Conservation (phyloP, 2,888 invertebrate genomes). For the Drosophila prolongata region DNA sequence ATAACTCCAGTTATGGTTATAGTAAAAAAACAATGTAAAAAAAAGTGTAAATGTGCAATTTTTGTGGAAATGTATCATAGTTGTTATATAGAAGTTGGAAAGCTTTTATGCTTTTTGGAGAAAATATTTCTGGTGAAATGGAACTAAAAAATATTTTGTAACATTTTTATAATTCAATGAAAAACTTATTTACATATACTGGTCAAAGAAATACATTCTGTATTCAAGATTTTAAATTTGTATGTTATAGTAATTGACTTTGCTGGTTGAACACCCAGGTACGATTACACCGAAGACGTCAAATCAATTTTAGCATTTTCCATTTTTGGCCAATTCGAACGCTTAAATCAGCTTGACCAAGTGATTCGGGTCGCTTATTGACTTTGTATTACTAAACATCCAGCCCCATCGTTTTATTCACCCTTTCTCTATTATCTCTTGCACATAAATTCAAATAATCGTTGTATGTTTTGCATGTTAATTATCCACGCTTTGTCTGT, state of each 20-base stretch:
- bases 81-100: too few species aligned
- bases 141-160: too few species aligned
- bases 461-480: conserved; percentile 74
- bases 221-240: too few species aligned
- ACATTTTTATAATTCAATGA: too few species aligned
- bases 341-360: conserved; percentile 11
- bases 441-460: conserved; percentile 63
- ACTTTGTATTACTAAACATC: conserved; percentile 16
- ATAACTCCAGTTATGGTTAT: background rate
- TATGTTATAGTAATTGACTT: background rate
- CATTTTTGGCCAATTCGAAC: background rate
- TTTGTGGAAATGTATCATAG: background rate
- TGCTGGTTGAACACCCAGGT: background rate
- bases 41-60: background rate
- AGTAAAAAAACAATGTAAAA: background rate
- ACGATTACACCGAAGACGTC: background rate
- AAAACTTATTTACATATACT: too few species aligned
- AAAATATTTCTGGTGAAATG: too few species aligned
- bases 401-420: background rate
- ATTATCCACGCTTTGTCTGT: conserved; percentile 56
- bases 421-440: conserved; percentile 8
- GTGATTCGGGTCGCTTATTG: conserved; percentile 8
- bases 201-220: too few species aligned
- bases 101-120: too few species aligned
- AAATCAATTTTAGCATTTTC: conserved; percentile 8